Evolutionary conservation across 2,797 vertebrate genomes (phyloP).

Genomic region (Gouania willdenowi): DNA sequence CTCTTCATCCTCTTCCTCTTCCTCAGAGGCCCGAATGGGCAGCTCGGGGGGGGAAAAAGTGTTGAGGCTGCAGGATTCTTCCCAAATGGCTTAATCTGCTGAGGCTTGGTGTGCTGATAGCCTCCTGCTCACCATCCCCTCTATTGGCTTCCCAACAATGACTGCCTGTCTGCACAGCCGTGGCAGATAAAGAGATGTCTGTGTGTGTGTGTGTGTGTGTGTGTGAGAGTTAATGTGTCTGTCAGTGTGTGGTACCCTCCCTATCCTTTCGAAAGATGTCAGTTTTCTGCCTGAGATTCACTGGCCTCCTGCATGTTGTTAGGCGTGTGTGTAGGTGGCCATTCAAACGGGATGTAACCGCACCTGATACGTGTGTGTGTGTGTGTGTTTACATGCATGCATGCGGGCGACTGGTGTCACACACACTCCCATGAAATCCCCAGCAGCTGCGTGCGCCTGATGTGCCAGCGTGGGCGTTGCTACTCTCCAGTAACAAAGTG

Average conservation of each 20-base stretch:
- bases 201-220: slow-evolving; percentile 21
- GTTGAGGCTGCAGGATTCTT: slow-evolving; percentile 69
- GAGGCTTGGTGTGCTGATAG: slow-evolving; percentile 51
- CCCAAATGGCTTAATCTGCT: slow-evolving; percentile 67
- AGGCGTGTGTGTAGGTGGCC: neutral
- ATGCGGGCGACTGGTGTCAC: slow-evolving; percentile 25
- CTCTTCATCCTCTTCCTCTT: slow-evolving; percentile 30
- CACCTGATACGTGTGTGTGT: neutral
- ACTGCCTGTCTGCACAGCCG: slow-evolving; percentile 43
- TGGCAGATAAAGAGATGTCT: slow-evolving; percentile 55
- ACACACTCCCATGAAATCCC: slow-evolving; percentile 24
- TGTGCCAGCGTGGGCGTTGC: slow-evolving; percentile 36
- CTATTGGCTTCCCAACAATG: slow-evolving; percentile 51
- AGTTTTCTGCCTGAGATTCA: slow-evolving; percentile 50
- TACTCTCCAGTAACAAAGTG: slow-evolving; percentile 51
- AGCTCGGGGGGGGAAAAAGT: slow-evolving; percentile 59
- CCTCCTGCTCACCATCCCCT: slow-evolving; percentile 47
- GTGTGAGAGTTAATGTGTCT: slow-evolving; percentile 20
- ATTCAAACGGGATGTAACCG: neutral
- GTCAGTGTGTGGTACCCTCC: slow-evolving; percentile 27
- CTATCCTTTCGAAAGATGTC: slow-evolving; percentile 36
- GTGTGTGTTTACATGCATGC: neutral
- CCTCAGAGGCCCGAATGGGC: slow-evolving; percentile 54
- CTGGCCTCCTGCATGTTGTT: slow-evolving; percentile 28
- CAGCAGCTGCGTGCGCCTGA: slow-evolving; percentile 33